Percentiles rank a stretch among this genome's conserved stretches.
Evolutionary conservation across 1,140 invertebrate genomes (phyloP).

Genomic region (Diprion similis): DNA sequence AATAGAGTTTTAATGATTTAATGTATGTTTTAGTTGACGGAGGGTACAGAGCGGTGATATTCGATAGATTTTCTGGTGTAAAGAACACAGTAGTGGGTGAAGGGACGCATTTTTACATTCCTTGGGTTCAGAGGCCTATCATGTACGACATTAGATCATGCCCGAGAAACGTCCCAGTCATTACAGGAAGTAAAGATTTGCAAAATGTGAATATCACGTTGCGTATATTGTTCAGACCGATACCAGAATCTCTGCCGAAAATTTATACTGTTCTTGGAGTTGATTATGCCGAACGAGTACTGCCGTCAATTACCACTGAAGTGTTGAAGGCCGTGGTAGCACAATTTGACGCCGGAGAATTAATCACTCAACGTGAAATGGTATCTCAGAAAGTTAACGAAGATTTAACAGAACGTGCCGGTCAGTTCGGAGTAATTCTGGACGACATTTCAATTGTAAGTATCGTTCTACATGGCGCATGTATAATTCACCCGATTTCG

Average conservation of each 20-base stretch:
- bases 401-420: slow-evolving; percentile 90
- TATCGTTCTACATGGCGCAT: slow-evolving; percentile 20
- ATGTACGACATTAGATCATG: slow-evolving; percentile 97
- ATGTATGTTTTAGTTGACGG: slow-evolving; percentile 89
- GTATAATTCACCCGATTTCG: not conserved
- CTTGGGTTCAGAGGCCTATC: slow-evolving; percentile 97
- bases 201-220: slow-evolving; percentile 99
- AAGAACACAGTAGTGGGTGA: slow-evolving; percentile 93
- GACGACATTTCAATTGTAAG: slow-evolving; percentile 98
- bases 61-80: slow-evolving; percentile 97
- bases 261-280: slow-evolving; percentile 96
- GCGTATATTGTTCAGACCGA: slow-evolving; percentile 95
- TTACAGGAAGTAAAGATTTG: slow-evolving; percentile 99
- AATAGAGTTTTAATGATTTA: slow-evolving; percentile 10
- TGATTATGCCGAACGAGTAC: slow-evolving; percentile 98
- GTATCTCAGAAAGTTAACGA: slow-evolving; percentile 96
- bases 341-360: slow-evolving; percentile 98
- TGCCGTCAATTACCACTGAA: slow-evolving; percentile 99
- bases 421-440: slow-evolving; percentile 95
- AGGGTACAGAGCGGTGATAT: slow-evolving; percentile 98
- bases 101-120: slow-evolving; percentile 99
- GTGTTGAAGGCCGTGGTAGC: slow-evolving; percentile 99
- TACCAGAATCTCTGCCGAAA: slow-evolving; percentile 85
- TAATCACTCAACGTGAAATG: slow-evolving; percentile 98
- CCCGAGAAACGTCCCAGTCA: slow-evolving; percentile 94